A percentile compares a stretch with the other conserved stretches of the same genome.
phyloP scores from a whole-genome alignment of 2,888 invertebrate species.

The Selenia dentaria region DNA sequence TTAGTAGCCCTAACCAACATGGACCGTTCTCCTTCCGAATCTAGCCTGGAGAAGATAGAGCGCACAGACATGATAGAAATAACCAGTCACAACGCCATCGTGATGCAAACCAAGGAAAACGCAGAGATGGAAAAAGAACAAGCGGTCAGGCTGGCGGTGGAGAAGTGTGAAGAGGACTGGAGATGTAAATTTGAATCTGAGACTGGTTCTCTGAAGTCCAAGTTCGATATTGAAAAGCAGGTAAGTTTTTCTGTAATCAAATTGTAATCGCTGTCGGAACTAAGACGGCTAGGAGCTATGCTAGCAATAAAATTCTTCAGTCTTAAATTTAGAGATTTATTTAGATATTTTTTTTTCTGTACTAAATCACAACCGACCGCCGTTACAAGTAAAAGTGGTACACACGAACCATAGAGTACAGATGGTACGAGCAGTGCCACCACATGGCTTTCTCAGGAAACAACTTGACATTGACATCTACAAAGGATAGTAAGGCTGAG shows the following conservation, averaged over 20 bases:
- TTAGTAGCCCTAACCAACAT: conserved; percentile 89
- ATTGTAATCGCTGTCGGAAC: no score
- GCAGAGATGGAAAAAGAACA: conserved; percentile 86
- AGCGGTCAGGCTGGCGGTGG: conserved; percentile 71
- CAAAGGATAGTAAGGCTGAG: no score
- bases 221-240: conserved; percentile 83
- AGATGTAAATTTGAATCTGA: conserved; percentile 79
- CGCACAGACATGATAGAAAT: conserved; percentile 87
- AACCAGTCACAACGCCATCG: conserved; percentile 86
- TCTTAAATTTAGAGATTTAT: no score
- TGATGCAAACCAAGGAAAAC: conserved; percentile 88
- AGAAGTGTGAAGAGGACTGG: conserved; percentile 85
- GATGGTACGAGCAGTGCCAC: no score
- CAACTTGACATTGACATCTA: no score
- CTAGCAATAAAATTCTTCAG: no score
- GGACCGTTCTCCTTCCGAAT: conserved; percentile 91
- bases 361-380: no score
- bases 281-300: no score
- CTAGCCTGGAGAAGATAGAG: conserved; percentile 91
- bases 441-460: no score
- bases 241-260: conserved; percentile 38
- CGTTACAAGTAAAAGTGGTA: no score
- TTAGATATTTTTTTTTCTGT: no score
- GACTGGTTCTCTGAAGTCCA: conserved; percentile 59
- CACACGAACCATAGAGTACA: no score